Conservation (phyloP, 2,797 vertebrate genomes). For the Acipenser ruthenus region DNA sequence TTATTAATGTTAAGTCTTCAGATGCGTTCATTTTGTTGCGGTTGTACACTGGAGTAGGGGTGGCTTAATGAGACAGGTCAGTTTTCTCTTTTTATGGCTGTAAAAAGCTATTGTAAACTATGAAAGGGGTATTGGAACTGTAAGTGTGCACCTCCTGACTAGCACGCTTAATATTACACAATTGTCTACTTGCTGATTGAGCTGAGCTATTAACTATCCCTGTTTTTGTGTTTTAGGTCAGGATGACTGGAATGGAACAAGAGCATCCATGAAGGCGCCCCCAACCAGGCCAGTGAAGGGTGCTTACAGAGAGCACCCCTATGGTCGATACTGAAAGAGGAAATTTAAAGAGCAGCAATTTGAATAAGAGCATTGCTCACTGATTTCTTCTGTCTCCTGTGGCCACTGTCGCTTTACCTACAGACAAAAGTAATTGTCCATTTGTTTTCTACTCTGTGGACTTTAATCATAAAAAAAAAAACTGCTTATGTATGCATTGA, state of each 20-base stretch:
- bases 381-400: slow-evolving; percentile 85
- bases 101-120: background rate
- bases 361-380: slow-evolving; percentile 73
- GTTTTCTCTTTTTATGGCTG: background rate
- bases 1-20: too few species aligned
- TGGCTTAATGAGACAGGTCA: background rate
- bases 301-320: slow-evolving; percentile 84
- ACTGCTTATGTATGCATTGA: slow-evolving; percentile 45
- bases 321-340: slow-evolving; percentile 85
- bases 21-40: too few species aligned
- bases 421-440: slow-evolving; percentile 98
- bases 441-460: slow-evolving; percentile 76
- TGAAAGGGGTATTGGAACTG: background rate
- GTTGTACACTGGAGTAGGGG: too few species aligned
- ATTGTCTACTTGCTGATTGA: background rate
- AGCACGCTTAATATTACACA: too few species aligned
- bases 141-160: background rate
- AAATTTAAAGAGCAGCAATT: slow-evolving; percentile 59
- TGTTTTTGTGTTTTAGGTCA: slow-evolving; percentile 56
- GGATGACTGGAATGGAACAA: slow-evolving; percentile 85
- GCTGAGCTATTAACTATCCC: background rate
- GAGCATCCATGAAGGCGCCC: slow-evolving; percentile 76
- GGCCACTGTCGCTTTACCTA: slow-evolving; percentile 93
- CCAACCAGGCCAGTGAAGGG: slow-evolving; percentile 74
- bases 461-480: slow-evolving; percentile 45